Conservation (phyloP, 1,140 invertebrate species). For the Hyles vespertilio region DNA sequence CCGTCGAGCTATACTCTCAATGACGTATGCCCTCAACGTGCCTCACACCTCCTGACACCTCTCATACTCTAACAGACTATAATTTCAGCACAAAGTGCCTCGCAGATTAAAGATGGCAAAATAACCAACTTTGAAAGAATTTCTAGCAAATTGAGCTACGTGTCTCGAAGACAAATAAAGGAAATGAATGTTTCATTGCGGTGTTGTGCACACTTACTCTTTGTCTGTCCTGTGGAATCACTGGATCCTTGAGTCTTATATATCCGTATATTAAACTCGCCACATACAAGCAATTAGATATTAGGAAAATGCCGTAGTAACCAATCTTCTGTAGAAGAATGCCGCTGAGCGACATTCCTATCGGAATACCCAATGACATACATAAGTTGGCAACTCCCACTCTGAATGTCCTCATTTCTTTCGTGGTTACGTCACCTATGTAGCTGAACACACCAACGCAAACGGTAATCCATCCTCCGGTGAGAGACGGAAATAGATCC, state of each 20-base stretch:
- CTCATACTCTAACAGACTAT: conserved; percentile 24
- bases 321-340: conserved; percentile 67
- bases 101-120: conserved; percentile 5
- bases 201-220: conserved; percentile 43
- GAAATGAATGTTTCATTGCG: conserved; percentile 1
- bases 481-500: conserved; percentile 82
- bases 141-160: background rate
- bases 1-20: conserved; percentile 37
- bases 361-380: conserved; percentile 82
- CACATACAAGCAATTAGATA: conserved; percentile 68
- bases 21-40: conserved; percentile 45
- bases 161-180: conserved; percentile 2
- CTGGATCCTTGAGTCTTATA: conserved; percentile 66
- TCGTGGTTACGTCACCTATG: conserved; percentile 89
- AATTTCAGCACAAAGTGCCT: conserved; percentile 17
- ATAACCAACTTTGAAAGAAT: conserved; percentile 5
- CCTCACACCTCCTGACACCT: conserved; percentile 17
- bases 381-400: conserved; percentile 90
- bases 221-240: conserved; percentile 56
- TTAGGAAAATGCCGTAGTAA: conserved; percentile 71
- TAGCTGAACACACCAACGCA: conserved; percentile 93
- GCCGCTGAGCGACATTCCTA: conserved; percentile 71
- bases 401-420: conserved; percentile 86
- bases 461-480: conserved; percentile 89
- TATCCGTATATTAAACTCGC: conserved; percentile 68